Conservation (phyloP, 2,888 invertebrate species). For the Brachyptera risi region DNA sequence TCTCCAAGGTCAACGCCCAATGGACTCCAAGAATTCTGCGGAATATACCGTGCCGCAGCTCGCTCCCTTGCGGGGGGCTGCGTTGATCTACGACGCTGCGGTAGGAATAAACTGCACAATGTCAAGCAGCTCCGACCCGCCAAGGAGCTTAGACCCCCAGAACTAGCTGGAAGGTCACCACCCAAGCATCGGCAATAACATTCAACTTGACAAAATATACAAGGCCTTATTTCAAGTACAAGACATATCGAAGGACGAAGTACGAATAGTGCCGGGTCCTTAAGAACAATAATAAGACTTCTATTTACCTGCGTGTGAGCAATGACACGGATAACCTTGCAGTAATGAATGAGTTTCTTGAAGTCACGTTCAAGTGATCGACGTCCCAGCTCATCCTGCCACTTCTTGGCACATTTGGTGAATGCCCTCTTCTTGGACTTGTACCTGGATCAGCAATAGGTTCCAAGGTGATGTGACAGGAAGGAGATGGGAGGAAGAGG, state of each 20-base stretch:
- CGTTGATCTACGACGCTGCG: slow-evolving; percentile 29
- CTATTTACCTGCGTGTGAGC: slow-evolving; percentile 89
- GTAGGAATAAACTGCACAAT: slow-evolving; percentile 38
- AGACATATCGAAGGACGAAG: too few relatives aligned
- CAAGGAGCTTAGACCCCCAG: slow-evolving; percentile 13
- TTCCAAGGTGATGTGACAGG: neutral
- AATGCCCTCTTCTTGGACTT: slow-evolving; percentile 99
- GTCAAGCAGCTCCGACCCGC: slow-evolving; percentile 44
- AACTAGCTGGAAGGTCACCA: neutral
- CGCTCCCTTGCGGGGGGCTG: slow-evolving; percentile 9
- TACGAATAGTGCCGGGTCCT: slow-evolving; percentile 1
- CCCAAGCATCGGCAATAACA: slow-evolving; percentile 14
- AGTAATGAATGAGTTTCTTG: slow-evolving; percentile 97
- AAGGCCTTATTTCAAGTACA: too few relatives aligned
- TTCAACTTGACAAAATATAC: too few relatives aligned
- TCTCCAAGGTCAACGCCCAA: slow-evolving; percentile 27
- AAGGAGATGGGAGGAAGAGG: slow-evolving; percentile 10
- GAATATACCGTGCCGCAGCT: slow-evolving; percentile 31
- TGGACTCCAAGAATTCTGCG: slow-evolving; percentile 26
- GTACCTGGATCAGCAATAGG: slow-evolving; percentile 72
- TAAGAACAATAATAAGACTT: slow-evolving; percentile 21
- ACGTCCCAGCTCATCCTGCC: slow-evolving; percentile 95
- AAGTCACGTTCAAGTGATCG: slow-evolving; percentile 96
- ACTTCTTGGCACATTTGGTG: slow-evolving; percentile 96
- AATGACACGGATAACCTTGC: slow-evolving; percentile 92